phyloP scores from a whole-genome alignment of 2,113 vertebrate genomes.

The Cottus gobio region DNA sequence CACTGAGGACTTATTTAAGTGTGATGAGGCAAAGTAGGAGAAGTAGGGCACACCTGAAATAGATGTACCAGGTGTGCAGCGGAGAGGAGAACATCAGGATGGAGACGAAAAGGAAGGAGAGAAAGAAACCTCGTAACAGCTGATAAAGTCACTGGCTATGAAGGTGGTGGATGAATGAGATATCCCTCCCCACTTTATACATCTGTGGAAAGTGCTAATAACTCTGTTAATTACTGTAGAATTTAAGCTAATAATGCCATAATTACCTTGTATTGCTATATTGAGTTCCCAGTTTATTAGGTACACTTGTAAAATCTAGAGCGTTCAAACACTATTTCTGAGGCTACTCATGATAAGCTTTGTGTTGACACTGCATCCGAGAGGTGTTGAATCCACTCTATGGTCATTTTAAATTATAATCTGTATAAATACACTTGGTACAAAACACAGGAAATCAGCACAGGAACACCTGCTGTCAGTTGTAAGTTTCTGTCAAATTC shows the following conservation, averaged over 20 bases:
- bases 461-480: too few species aligned
- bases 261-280: neutral
- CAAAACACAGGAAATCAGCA: too few species aligned
- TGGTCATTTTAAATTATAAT: too few species aligned
- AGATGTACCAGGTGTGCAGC: slow-evolving; percentile 68
- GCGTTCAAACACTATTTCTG: too few species aligned
- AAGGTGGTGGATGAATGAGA: neutral
- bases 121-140: slow-evolving; percentile 10
- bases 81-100: slow-evolving; percentile 7
- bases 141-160: slow-evolving; percentile 13
- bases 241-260: slow-evolving; percentile 13
- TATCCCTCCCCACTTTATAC: neutral
- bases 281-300: neutral
- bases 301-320: neutral
- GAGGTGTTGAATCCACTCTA: neutral
- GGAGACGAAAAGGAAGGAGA: neutral
- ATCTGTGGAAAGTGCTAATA: slow-evolving; percentile 24
- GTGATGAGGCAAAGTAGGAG: slow-evolving; percentile 10
- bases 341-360: too few species aligned
- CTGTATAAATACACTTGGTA: too few species aligned
- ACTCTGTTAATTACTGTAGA: slow-evolving; percentile 3
- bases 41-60: slow-evolving; percentile 80
- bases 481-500: too few species aligned
- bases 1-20: slow-evolving; percentile 26
- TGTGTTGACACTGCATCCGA: neutral